Evolutionary conservation across 2,113 vertebrate genomes (phyloP).

Genomic region (Xenotilapia caudafasciata): DNA sequence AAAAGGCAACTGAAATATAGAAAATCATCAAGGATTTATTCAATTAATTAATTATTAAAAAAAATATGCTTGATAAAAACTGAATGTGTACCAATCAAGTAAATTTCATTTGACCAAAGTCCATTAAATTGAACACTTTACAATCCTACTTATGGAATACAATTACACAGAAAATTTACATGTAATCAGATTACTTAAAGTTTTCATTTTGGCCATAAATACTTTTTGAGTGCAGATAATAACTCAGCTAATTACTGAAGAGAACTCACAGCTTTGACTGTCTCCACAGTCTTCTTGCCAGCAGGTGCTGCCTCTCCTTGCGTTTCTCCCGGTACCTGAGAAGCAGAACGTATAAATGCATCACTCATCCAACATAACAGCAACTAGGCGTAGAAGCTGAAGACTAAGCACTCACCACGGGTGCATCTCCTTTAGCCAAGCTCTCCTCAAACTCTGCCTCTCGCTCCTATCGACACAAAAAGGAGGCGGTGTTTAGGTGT

Average conservation of each 20-base stretch:
- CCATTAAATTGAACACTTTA: background rate
- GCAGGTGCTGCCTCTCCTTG: conserved; percentile 84
- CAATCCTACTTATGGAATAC: background rate
- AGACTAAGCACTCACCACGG: conserved; percentile 77
- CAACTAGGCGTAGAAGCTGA: background rate
- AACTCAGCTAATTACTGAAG: background rate
- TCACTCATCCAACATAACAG: background rate
- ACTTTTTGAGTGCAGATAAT: background rate
- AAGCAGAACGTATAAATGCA: background rate
- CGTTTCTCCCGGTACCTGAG: conserved; percentile 88
- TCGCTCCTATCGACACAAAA: conserved; percentile 71
- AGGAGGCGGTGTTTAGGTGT: background rate
- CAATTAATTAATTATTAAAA: background rate
- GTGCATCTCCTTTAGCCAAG: conserved; percentile 82
- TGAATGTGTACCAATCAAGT: background rate
- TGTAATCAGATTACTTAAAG: background rate
- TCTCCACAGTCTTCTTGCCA: conserved; percentile 90
- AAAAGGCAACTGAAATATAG: background rate
- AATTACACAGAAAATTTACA: background rate
- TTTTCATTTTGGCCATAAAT: background rate
- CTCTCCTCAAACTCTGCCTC: conserved; percentile 94
- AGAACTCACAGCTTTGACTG: conserved; percentile 89
- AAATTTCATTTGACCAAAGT: background rate
- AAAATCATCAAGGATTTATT: background rate
- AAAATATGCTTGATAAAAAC: background rate